Conservation (phyloP, 2,888 invertebrate species). For the Disparrhopalites patrizii region DNA sequence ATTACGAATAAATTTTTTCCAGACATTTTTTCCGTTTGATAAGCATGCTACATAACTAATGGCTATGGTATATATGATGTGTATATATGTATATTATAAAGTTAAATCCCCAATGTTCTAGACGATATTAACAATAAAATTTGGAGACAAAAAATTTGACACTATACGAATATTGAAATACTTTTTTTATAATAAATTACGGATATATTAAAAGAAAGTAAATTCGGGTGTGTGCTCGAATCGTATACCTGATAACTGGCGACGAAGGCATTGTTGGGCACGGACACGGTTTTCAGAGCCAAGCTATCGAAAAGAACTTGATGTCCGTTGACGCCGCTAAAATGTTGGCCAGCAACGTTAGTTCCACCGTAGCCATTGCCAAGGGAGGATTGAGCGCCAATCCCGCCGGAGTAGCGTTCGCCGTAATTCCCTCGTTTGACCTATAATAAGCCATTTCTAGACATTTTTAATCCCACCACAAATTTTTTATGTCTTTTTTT, state of each 20-base stretch:
- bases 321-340: slow-evolving; percentile 34
- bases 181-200: background rate
- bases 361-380: slow-evolving; percentile 45
- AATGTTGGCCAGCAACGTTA: slow-evolving; percentile 40
- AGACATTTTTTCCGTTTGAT: too few relatives aligned
- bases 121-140: too few relatives aligned
- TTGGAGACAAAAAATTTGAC: too few relatives aligned
- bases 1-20: too few relatives aligned
- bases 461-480: too few relatives aligned
- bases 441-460: slow-evolving; percentile 23
- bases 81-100: too few relatives aligned
- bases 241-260: slow-evolving; percentile 41
- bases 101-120: too few relatives aligned
- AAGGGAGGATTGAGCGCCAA: slow-evolving; percentile 34
- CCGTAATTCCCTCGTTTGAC: slow-evolving; percentile 45
- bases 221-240: background rate
- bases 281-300: slow-evolving; percentile 41
- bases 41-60: too few relatives aligned
- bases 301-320: slow-evolving; percentile 39
- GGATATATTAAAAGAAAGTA: background rate
- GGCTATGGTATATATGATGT: too few relatives aligned
- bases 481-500: too few relatives aligned
- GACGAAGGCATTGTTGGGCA: slow-evolving; percentile 37
- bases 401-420: slow-evolving; percentile 39
- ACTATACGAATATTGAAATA: too few relatives aligned